Evolutionary conservation across 2,888 invertebrate genomes (phyloP), one percentile per base, ranked within the genome.

Genomic region (Ophion ellenae): DNA sequence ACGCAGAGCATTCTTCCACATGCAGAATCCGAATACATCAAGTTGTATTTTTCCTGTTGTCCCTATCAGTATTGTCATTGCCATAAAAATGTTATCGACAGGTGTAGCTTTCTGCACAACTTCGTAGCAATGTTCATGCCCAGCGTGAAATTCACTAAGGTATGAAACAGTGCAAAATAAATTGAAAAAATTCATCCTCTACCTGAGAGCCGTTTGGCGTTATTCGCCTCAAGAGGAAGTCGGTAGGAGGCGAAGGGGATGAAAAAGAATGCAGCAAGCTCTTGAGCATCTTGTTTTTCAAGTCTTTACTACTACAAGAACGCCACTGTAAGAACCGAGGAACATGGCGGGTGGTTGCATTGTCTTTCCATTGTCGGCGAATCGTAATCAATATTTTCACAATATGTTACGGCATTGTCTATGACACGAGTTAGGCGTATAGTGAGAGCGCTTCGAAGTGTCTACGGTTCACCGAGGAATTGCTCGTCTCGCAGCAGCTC

Each of bases 361-460:
- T 93, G 94, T 94, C 92, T 92, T 90, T 84, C 87, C 90, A 93
- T 93, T 94, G 93, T 93, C 92, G 92, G 90, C 89, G 93, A 93
- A 93, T 93, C 91, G 90, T 91, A 93, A 94, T 94, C 93, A 94
- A 94, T 94, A 94, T 94, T 94, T 94, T 94, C 93, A 94, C 93
- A 94, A 94, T 94, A 94, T 92, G 91, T 71, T 66, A 88, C 90
- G 90, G 91, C 90, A 93, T 94, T 94, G 93, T 93, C 91, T 89
- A 89, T 87, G 91, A 92, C 93, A 94, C 93, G 93, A 92, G 92
- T 92, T 88, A 89, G 82, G 86, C 82, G 87, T 89, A 2, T 17
- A 89, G 88, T 82, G 80, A 85, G 87, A 84, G 87, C 80, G 77
- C 87, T 87, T 75, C 24, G 79, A 70, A 75, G 82, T 66, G 74